Evolutionary conservation across 2,888 invertebrate species (phyloP).

Genomic region (Bembecia ichneumoniformis): DNA sequence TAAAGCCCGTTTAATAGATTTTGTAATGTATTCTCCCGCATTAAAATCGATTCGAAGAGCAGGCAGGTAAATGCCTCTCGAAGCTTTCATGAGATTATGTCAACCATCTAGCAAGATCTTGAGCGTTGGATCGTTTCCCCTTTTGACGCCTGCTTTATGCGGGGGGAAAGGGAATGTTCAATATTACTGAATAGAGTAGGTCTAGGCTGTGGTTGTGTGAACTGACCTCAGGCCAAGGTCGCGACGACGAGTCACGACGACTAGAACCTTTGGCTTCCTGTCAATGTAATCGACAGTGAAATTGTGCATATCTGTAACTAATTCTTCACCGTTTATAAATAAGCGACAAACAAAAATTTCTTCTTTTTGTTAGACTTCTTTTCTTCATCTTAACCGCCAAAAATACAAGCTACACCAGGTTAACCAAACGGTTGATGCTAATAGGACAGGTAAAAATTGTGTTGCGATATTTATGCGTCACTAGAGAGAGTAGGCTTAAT

Average conservation of each 20-base stretch:
- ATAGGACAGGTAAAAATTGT: too few relatives aligned
- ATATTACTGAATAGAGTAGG: background rate
- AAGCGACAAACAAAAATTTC: too few relatives aligned
- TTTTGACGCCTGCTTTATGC: background rate
- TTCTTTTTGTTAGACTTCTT: too few relatives aligned
- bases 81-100: background rate
- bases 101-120: background rate
- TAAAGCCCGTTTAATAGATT: background rate
- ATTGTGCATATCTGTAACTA: conserved; percentile 13
- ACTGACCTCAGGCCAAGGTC: conserved; percentile 12
- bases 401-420: too few relatives aligned
- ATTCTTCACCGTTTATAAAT: too few relatives aligned
- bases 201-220: conserved; percentile 1
- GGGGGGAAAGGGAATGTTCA: background rate
- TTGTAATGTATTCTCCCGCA: background rate
- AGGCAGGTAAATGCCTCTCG: background rate
- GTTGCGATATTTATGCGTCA: too few relatives aligned
- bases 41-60: background rate
- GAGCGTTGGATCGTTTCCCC: background rate
- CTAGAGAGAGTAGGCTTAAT: too few relatives aligned
- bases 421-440: too few relatives aligned
- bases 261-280: conserved; percentile 5
- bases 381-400: too few relatives aligned
- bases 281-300: conserved; percentile 19
- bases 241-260: conserved; percentile 10